A percentile compares a stretch with the other conserved stretches of the same genome.
phyloP scores from a whole-genome alignment of 2,888 invertebrate genomes.

The Euplagia quadripunctaria region DNA sequence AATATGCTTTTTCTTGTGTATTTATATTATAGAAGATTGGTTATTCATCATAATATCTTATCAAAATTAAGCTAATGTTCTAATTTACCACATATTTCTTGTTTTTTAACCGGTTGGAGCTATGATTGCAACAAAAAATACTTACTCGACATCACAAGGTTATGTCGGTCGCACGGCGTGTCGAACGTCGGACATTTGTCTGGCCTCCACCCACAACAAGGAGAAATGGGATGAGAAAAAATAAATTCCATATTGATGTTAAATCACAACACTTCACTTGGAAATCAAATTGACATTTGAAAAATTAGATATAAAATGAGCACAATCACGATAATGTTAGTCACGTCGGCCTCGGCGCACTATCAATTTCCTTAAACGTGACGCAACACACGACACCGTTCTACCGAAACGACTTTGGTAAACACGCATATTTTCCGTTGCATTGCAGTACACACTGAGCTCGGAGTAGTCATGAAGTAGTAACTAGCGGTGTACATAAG shows the following conservation, averaged over 20 bases:
- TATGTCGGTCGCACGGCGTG: conserved; percentile 81
- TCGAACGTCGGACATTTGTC: conserved; percentile 83
- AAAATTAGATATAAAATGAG: conserved; percentile 69
- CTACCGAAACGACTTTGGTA: conserved; percentile 87
- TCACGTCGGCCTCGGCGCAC: conserved; percentile 86
- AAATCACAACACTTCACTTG: conserved; percentile 71
- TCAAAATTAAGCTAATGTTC: conserved; percentile 31
- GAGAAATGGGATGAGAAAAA: conserved; percentile 78
- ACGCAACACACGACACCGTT: conserved; percentile 87
- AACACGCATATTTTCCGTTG: conserved; percentile 88
- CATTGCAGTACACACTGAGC: conserved; percentile 88
- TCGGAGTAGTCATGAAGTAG: conserved; percentile 87
- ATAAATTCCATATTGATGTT: conserved; percentile 70
- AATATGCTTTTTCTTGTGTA: conserved; percentile 66
- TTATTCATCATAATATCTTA: conserved; percentile 41
- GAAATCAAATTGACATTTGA: conserved; percentile 63
- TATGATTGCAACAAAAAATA: conserved; percentile 72
- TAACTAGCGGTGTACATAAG: conserved; percentile 87
- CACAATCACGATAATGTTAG: conserved; percentile 82
- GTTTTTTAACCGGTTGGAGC: conserved; percentile 43
- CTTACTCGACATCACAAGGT: conserved; percentile 84
- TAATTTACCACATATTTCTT: conserved; percentile 31
- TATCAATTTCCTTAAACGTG: conserved; percentile 87
- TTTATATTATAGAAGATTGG: conserved; percentile 50
- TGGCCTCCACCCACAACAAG: conserved; percentile 80